Conservation (phyloP, 2,888 invertebrate species). For the Kryphioiulus occultus region DNA sequence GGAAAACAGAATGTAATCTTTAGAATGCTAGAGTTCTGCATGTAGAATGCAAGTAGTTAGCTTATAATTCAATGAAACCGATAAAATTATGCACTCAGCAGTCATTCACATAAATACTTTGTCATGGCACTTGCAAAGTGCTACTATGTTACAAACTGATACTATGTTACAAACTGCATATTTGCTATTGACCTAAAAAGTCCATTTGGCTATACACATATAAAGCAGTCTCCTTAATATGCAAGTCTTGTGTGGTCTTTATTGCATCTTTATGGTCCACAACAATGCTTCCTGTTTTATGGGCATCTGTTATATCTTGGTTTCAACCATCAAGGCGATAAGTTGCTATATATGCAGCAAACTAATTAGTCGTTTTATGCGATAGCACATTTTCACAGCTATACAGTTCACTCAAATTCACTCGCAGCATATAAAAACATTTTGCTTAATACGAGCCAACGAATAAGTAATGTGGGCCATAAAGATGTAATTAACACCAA, state of each 20-base stretch:
- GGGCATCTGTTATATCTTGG: conserved; percentile 24
- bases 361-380: conserved; percentile 39
- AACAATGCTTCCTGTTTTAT: not conserved
- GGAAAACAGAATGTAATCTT: too few relatives aligned
- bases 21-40: too few relatives aligned
- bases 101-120: too few relatives aligned
- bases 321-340: not conserved
- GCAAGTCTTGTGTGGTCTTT: conserved; percentile 3
- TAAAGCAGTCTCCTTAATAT: not conserved
- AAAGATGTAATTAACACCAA: conserved; percentile 22
- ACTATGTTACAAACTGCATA: not conserved
- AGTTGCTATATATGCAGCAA: not conserved
- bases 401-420: conserved; percentile 17
- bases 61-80: too few relatives aligned
- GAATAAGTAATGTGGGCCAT: not conserved
- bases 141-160: not conserved
- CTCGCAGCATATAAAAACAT: conserved; percentile 18
- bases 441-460: not conserved
- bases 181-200: not conserved
- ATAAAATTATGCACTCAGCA: too few relatives aligned
- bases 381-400: not conserved
- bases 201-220: not conserved
- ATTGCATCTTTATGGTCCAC: conserved; percentile 20
- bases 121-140: too few relatives aligned
- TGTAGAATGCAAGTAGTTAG: too few relatives aligned